Evolutionary conservation across 2,113 vertebrate genomes (phyloP).

Genomic region (Corythornis vintsioides): DNA sequence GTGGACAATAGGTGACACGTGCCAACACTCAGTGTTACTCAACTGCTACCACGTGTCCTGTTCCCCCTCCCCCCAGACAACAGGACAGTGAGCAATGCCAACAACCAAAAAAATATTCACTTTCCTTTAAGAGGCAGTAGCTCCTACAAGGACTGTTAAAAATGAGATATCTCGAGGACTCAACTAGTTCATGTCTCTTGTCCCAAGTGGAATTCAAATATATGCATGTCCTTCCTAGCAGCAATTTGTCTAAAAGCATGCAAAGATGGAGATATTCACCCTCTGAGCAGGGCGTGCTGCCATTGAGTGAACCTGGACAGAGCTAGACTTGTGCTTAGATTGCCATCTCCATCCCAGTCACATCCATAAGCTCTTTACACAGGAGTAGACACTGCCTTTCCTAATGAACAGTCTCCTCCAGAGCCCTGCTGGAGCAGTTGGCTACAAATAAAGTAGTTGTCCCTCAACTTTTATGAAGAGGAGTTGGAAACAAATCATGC

Average conservation of each 20-base stretch:
- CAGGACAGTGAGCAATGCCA: not conserved
- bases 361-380: not conserved
- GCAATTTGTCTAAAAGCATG: not conserved
- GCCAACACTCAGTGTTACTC: not conserved
- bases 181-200: not conserved
- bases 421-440: not conserved
- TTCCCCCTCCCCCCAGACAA: not conserved
- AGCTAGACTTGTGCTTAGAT: not conserved
- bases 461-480: not conserved
- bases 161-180: not conserved
- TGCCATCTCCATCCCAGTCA: not conserved
- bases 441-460: not conserved
- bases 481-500: not conserved
- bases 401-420: not conserved
- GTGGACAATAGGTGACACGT: not conserved
- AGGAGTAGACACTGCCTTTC: not conserved
- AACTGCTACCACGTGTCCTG: not conserved
- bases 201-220: not conserved
- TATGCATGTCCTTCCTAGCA: not conserved
- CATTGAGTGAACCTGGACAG: rapidly evolving
- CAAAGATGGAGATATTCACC: not conserved
- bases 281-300: not conserved
- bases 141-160: not conserved
- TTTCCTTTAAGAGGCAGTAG: not conserved
- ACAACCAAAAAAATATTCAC: not conserved